phyloP scores from a whole-genome alignment of 2,797 vertebrate species.

The Anabacerthia variegaticeps region DNA sequence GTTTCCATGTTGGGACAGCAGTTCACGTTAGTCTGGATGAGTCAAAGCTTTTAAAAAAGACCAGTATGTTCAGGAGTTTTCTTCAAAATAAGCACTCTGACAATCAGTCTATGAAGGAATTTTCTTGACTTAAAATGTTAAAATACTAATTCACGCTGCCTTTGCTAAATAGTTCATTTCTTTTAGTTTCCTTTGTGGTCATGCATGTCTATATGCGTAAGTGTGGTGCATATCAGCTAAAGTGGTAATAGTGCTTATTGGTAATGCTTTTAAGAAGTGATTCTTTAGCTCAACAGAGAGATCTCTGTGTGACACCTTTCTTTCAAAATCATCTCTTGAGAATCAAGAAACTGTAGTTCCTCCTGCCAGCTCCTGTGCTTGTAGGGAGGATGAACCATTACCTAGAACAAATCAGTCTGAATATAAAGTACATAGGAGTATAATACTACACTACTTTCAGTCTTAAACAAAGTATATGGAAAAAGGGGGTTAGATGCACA shows the following conservation, averaged over 20 bases:
- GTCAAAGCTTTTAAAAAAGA: background rate
- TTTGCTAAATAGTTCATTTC: background rate
- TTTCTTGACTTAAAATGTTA: background rate
- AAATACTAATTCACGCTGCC: background rate
- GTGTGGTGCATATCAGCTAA: background rate
- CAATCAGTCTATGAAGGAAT: background rate
- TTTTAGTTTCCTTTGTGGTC: background rate
- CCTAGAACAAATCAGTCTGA: background rate
- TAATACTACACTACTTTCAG: background rate
- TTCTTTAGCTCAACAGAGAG: background rate
- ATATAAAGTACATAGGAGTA: background rate
- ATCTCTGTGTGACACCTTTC: background rate
- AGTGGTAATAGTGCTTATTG: background rate
- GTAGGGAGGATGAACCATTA: background rate
- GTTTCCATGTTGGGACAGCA: background rate
- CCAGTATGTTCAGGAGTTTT: background rate
- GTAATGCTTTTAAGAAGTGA: background rate
- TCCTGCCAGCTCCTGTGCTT: background rate
- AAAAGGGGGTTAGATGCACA: background rate
- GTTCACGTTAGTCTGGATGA: background rate
- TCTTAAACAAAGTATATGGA: background rate
- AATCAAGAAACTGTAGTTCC: background rate
- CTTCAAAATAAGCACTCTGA: background rate
- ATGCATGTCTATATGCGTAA: rapidly evolving
- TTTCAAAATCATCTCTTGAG: background rate